phyloP scores from a whole-genome alignment of 2,113 vertebrate species.

The Pseudorectes ferrugineus region DNA sequence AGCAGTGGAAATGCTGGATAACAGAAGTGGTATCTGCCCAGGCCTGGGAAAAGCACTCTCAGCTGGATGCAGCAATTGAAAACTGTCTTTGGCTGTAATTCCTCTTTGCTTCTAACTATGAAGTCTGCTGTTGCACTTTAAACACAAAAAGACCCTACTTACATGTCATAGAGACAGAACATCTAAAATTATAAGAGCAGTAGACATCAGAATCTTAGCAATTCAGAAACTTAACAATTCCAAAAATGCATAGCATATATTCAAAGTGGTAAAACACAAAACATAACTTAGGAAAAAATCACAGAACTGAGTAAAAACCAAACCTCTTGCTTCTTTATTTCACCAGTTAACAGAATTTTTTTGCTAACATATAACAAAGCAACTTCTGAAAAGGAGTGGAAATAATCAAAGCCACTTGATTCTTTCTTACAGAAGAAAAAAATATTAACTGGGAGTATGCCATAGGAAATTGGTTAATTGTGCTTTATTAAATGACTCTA shows the following conservation, averaged over 20 bases:
- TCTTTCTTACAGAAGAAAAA: neutral
- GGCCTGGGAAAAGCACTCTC: neutral
- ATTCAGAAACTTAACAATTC: neutral
- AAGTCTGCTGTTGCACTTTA: neutral
- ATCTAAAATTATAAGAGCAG: neutral
- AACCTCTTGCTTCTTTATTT: neutral
- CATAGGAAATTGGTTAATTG: neutral
- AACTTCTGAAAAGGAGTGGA: neutral
- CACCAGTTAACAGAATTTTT: neutral
- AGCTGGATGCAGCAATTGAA: neutral
- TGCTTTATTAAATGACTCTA: neutral
- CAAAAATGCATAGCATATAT: neutral
- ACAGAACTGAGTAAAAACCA: neutral
- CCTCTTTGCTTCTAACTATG: neutral
- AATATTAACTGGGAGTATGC: neutral
- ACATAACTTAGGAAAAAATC: neutral
- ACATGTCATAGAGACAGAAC: neutral
- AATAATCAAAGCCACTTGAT: neutral
- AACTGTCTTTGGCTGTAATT: neutral
- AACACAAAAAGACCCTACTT: neutral
- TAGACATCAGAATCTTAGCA: neutral
- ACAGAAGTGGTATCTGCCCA: neutral
- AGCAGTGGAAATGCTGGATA: neutral
- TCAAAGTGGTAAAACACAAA: neutral
- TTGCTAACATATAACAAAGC: neutral